Evolutionary conservation across 1,140 invertebrate species (phyloP).

Genomic region (Lepidurus apus): DNA sequence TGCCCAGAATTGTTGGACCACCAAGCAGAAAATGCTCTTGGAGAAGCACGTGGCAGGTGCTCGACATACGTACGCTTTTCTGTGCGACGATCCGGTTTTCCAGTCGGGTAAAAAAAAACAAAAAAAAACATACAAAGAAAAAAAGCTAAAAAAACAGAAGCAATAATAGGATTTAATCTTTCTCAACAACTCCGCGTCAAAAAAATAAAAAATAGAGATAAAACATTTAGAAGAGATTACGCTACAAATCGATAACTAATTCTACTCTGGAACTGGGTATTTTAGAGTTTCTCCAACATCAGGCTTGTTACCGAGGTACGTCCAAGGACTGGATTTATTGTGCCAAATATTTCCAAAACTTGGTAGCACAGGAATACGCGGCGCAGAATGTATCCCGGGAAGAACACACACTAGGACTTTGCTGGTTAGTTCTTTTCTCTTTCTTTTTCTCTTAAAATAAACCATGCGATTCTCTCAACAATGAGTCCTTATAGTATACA

Average conservation of each 20-base stretch:
- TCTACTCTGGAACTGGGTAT: not conserved
- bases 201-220: not conserved
- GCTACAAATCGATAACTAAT: not conserved
- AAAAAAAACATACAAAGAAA: not conserved
- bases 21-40: conserved; percentile 22
- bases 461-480: not conserved
- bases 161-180: too few species aligned
- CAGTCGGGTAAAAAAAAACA: conserved; percentile 29
- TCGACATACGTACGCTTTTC: conserved; percentile 34
- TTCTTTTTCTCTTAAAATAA: not conserved
- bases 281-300: conserved; percentile 35
- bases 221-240: not conserved
- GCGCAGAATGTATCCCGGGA: conserved; percentile 27
- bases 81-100: conserved; percentile 35
- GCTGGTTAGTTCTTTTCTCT: conserved; percentile 28
- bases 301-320: conserved; percentile 31
- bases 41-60: conserved; percentile 33
- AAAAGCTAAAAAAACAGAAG: too few species aligned
- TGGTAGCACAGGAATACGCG: not conserved
- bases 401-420: conserved; percentile 33
- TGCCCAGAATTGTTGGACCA: conserved; percentile 29
- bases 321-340: conserved; percentile 35
- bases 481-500: not conserved
- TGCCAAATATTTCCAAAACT: conserved; percentile 33
- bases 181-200: too few species aligned